Base-by-base conservation (phyloP, 2,888 invertebrate species). In the Pandemis corylana region DNA sequence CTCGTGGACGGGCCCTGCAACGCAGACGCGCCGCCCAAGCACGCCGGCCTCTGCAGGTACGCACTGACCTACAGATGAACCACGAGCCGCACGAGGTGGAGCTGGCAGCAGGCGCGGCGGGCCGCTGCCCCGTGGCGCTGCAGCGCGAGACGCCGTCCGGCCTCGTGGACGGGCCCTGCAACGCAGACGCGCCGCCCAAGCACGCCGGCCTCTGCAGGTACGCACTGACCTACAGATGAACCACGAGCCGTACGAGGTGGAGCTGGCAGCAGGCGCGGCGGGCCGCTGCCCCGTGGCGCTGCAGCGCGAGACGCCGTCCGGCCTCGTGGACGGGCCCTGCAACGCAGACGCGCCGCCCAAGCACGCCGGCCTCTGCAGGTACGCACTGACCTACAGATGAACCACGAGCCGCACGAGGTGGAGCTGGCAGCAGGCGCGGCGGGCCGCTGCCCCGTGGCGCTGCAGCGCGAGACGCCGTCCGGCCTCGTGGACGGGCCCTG, bases 191-290 rank as follows among this genome's bases (percentile, higher is more conserved):
- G 44, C 95, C 95, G 51, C 95, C 96, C 5, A 96, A 97, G 72
- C 96, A 97, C 87, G 98, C 98, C 36, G 99, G 98, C 77, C 95
- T 99, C 46, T 99, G 99, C 97, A 97, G 97, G 99, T 99, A 95
- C 89, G 95, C 15, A 15, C 49, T 46, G 3, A 46, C 20, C 0
- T 20, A 20, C 20, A 20, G 20, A 96, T 97, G 87, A 95, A 97
- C 85, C 95, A 96, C 77, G 95, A 98, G 12, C 85, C 92, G 15
- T 98, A 95, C 86, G 97, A 97, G 85, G 96, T 95, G 7, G 96
- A 96, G 68, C 82, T 89, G 7, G 96, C 96, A 1, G 20, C 20
- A 64, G 84, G 85, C 61, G 81, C 83, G 75, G 78, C 85, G 5
- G 86, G 84, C 65, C 96, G 96, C 78, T 99, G 99, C 87, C 96